phyloP scores from a whole-genome alignment of 2,113 vertebrate species.

The Marcusenius ussheri region DNA sequence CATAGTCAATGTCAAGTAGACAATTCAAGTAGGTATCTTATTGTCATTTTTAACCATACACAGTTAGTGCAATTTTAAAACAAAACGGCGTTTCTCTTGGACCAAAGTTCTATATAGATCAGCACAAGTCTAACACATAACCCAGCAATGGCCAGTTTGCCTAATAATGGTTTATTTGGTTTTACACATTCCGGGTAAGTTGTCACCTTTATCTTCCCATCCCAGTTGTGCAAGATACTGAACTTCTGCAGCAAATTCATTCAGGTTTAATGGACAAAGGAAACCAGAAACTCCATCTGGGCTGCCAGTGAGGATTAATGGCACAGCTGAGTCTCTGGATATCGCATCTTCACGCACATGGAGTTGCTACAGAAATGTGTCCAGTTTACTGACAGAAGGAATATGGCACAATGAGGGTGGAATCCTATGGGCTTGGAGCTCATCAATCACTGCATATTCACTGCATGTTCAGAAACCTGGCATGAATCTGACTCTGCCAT shows the following conservation, averaged over 20 bases:
- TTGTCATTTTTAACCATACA: too few relatives aligned
- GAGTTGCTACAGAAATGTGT: constrained; percentile 19
- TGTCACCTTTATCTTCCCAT: neutral
- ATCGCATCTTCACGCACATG: constrained; percentile 20
- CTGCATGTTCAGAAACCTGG: constrained; percentile 35
- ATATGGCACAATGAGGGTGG: neutral
- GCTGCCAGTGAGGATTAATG: constrained; percentile 18
- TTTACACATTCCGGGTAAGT: neutral
- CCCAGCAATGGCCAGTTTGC: too few relatives aligned
- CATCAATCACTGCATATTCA: constrained; percentile 32
- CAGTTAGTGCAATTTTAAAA: neutral
- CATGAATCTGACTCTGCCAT: constrained; percentile 24
- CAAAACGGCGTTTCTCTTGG: neutral
- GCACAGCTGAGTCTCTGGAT: constrained; percentile 26
- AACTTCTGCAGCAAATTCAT: constrained; percentile 28
- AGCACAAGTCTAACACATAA: neutral
- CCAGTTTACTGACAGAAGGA: neutral
- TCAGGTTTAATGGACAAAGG: constrained; percentile 36
- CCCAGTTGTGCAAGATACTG: constrained; percentile 23
- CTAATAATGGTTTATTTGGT: neutral
- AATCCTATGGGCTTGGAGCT: neutral
- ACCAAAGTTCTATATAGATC: neutral
- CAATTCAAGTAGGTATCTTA: too few relatives aligned
- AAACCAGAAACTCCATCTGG: constrained; percentile 2
- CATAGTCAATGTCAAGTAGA: neutral